Evolutionary conservation across 2,888 invertebrate species (phyloP).

Genomic region (Falcaria lacertinaria): DNA sequence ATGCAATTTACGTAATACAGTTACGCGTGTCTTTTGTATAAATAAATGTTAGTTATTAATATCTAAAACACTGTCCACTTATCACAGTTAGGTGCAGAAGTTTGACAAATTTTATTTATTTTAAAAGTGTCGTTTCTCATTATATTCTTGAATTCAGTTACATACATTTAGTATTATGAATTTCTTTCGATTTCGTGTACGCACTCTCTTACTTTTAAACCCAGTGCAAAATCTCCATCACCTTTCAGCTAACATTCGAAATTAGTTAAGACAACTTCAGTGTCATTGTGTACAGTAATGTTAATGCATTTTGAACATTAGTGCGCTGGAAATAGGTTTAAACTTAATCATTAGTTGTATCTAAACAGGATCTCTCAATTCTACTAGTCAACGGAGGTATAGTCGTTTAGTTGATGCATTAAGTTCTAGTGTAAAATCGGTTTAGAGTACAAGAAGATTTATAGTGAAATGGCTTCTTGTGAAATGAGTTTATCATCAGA

Average conservation of each 20-base stretch:
- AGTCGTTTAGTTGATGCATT: slow-evolving; percentile 46
- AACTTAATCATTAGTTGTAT: slow-evolving; percentile 13
- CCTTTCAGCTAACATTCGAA: slow-evolving; percentile 4
- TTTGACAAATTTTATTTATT: too few species aligned
- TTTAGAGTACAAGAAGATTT: slow-evolving; percentile 21
- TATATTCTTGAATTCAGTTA: too few species aligned
- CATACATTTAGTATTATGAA: too few species aligned
- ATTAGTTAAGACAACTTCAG: slow-evolving; percentile 22
- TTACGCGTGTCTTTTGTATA: too few species aligned
- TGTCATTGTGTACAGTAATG: slow-evolving; percentile 24
- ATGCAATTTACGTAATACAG: too few species aligned
- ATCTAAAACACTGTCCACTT: too few species aligned
- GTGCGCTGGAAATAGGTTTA: slow-evolving; percentile 5
- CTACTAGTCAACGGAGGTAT: slow-evolving; percentile 70
- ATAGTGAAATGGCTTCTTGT: not conserved
- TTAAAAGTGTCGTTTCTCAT: too few species aligned
- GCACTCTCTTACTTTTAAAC: not conserved
- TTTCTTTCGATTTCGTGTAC: too few species aligned
- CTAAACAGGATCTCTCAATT: slow-evolving; percentile 49
- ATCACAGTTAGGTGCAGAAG: too few species aligned
- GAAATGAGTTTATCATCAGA: too few species aligned
- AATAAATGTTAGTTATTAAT: too few species aligned
- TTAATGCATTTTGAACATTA: slow-evolving; percentile 11
- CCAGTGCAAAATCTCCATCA: not conserved
- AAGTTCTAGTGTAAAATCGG: slow-evolving; percentile 29